Percentiles rank a stretch among this genome's conserved stretches.
These are phyloP conservation scores for Tetrax tetrax DNA, from an alignment of 2,113 vertebrate species.

Conservation along the genomic window DNA sequence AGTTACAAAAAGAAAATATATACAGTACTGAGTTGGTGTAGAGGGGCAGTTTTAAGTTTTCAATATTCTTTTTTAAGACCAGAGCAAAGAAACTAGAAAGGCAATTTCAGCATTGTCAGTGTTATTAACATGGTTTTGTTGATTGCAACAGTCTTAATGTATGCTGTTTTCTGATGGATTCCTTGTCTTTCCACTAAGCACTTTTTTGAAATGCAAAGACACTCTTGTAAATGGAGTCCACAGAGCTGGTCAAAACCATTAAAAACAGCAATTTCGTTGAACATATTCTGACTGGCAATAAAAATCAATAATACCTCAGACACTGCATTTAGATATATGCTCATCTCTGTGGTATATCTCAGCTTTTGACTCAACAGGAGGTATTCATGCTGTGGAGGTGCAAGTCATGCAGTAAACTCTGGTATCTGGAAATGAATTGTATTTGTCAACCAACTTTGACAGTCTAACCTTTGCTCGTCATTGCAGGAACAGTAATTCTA, in stretches of 20 bases:
- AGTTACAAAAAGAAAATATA: neutral
- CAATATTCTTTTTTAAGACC: conserved; percentile 3
- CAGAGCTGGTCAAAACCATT: neutral
- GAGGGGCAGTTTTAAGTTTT: conserved; percentile 14
- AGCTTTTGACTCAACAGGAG: neutral
- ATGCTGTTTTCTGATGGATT: neutral
- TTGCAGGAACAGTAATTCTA: neutral
- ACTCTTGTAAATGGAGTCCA: neutral
- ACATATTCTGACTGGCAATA: neutral
- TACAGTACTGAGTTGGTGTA: conserved; percentile 7
- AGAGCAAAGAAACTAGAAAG: neutral
- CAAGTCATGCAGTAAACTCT: neutral
- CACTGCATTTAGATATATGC: conserved; percentile 5
- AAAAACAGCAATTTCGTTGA: neutral
- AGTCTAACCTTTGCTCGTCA: neutral
- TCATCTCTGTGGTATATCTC: neutral
- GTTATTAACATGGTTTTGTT: neutral
- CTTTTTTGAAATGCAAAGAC: neutral
- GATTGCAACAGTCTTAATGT: neutral
- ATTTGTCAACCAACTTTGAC: neutral
- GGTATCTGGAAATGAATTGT: neutral
- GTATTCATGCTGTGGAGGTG: neutral
- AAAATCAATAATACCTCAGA: conserved; percentile 24
- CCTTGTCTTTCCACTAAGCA: neutral
- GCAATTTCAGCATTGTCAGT: neutral